Conservation (phyloP, 2,113 vertebrate species). For the Colaptes auratus region DNA sequence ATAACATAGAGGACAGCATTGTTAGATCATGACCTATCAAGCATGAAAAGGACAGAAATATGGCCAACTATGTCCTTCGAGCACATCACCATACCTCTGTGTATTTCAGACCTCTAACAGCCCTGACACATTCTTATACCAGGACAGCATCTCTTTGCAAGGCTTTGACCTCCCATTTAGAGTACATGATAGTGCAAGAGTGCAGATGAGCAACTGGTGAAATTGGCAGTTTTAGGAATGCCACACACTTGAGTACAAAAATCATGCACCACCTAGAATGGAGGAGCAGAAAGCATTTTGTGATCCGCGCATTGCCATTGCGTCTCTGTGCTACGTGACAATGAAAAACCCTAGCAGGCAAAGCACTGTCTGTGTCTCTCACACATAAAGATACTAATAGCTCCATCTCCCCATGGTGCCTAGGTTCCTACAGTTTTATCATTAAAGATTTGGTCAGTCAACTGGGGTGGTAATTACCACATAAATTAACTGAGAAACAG, state of each 20-base stretch:
- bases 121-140: neutral
- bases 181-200: neutral
- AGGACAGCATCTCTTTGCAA: neutral
- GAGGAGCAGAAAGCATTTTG: neutral
- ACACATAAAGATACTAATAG: constrained; percentile 44
- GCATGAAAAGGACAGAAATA: neutral
- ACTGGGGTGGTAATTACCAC: constrained; percentile 68
- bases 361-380: neutral
- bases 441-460: constrained; percentile 69
- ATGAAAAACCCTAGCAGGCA: neutral
- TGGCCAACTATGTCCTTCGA: neutral
- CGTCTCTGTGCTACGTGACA: neutral
- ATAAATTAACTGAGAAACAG: constrained; percentile 66
- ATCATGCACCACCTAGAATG: rapidly evolving
- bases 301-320: neutral
- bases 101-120: neutral
- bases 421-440: constrained; percentile 52
- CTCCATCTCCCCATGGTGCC: constrained; percentile 35
- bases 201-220: neutral
- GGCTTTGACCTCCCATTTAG: neutral
- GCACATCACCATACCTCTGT: neutral
- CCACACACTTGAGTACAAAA: neutral
- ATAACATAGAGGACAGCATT: neutral
- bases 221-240: neutral
- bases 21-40: neutral